phyloP scores from a whole-genome alignment of 2,113 vertebrate species.

The Elephantulus edwardii region DNA sequence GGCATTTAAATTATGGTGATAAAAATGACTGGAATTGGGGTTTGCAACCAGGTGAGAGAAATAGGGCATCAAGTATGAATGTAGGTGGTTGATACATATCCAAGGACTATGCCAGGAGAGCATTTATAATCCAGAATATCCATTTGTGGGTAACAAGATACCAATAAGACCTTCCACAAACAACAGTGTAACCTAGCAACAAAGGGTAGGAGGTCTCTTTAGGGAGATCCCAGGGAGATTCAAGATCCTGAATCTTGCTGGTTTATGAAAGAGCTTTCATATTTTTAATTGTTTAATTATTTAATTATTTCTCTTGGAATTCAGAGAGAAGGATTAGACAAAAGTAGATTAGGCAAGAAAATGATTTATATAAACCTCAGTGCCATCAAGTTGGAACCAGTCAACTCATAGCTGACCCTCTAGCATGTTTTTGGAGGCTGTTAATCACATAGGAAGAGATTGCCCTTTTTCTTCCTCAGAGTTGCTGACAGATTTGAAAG shows the following conservation, averaged over 20 bases:
- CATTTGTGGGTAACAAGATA: background rate
- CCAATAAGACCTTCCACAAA: background rate
- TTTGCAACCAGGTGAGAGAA: conserved; percentile 1
- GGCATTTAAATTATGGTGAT: background rate
- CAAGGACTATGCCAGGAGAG: background rate
- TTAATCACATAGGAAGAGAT: too few relatives aligned
- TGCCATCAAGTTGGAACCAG: too few relatives aligned
- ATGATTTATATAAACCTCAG: too few relatives aligned
- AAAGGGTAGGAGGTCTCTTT: background rate
- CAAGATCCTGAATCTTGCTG: background rate
- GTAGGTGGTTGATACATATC: background rate
- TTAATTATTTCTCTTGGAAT: background rate
- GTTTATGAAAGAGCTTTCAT: background rate
- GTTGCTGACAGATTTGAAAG: too few relatives aligned
- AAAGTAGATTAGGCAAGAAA: background rate
- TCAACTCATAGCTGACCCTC: too few relatives aligned
- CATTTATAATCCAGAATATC: background rate
- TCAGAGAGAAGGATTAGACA: background rate
- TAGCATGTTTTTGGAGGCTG: too few relatives aligned
- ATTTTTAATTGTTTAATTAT: background rate
- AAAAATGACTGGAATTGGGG: background rate
- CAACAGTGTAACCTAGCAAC: background rate
- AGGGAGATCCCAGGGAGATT: background rate
- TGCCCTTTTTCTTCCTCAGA: too few relatives aligned
- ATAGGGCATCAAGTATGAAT: background rate